A percentile compares a stretch with the other conserved stretches of the same genome.
These are phyloP conservation scores for Rhabdomys pumilio DNA, from an alignment of 2,797 vertebrate species.

Conservation along the genomic window DNA sequence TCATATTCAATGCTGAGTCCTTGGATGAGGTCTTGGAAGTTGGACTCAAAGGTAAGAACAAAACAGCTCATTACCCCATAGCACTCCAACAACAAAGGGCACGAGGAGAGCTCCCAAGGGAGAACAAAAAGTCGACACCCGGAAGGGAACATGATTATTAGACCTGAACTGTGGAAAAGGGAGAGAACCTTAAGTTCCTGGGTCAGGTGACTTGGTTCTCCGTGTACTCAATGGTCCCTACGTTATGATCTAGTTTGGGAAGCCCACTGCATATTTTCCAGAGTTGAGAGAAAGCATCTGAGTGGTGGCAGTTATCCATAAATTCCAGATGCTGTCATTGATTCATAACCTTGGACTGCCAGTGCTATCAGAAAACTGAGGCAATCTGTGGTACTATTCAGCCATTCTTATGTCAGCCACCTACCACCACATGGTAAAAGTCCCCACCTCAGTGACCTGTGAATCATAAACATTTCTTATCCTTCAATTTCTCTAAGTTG, in stretches of 20 bases:
- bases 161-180: background rate
- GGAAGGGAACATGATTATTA: background rate
- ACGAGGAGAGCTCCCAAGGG: background rate
- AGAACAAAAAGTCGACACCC: background rate
- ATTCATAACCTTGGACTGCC: background rate
- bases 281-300: conserved; percentile 15
- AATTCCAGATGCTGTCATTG: background rate
- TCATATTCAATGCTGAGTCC: too few species aligned
- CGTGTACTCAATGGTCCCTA: background rate
- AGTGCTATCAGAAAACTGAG: background rate
- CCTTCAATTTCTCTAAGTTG: background rate
- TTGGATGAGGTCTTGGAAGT: background rate
- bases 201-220: background rate
- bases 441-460: background rate
- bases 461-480: background rate
- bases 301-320: background rate
- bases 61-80: background rate
- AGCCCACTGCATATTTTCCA: background rate
- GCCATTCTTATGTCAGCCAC: background rate
- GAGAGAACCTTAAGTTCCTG: background rate
- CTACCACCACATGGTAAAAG: background rate
- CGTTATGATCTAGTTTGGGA: background rate
- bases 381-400: background rate
- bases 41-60: background rate
- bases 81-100: too few species aligned